Percentiles rank a stretch among this genome's conserved stretches.
Conservation (phyloP, 2,797 vertebrate genomes). For the Sitta carolinensis region DNA sequence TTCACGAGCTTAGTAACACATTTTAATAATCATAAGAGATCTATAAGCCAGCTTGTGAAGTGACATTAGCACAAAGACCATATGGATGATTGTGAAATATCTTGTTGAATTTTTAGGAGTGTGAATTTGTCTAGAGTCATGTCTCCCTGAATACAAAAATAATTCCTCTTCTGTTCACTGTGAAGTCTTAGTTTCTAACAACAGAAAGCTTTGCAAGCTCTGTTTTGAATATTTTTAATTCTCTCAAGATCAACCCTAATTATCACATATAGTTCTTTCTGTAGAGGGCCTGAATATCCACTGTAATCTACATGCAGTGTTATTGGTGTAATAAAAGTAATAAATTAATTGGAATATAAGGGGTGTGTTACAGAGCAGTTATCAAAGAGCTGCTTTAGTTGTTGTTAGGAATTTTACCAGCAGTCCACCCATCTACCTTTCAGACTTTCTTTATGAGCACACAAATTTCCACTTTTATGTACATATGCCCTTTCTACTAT, state of each 20-base stretch:
- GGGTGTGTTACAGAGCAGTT: background rate
- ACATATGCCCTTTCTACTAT: conserved; percentile 26
- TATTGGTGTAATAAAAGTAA: background rate
- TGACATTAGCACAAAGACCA: conserved; percentile 68
- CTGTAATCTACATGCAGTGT: background rate
- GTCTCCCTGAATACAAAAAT: conserved; percentile 64
- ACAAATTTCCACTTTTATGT: conserved; percentile 21
- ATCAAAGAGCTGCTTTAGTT: background rate
- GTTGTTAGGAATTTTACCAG: background rate
- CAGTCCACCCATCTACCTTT: background rate
- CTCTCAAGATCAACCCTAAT: background rate
- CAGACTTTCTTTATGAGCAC: background rate
- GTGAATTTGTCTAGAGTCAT: conserved; percentile 62
- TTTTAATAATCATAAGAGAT: conserved; percentile 70
- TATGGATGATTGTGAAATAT: conserved; percentile 71
- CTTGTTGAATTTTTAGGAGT: conserved; percentile 65
- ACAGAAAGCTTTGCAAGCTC: conserved; percentile 13
- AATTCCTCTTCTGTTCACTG: conserved; percentile 64
- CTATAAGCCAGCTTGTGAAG: conserved; percentile 64
- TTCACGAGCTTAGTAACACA: conserved; percentile 54
- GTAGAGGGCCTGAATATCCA: background rate
- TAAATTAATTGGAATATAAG: background rate
- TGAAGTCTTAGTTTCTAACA: conserved; percentile 21
- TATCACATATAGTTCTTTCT: background rate
- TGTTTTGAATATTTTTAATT: background rate